These are phyloP conservation scores for Stenolophus ochropezus DNA, from an alignment of 2,888 invertebrate genomes.

Conservation along the genomic window DNA sequence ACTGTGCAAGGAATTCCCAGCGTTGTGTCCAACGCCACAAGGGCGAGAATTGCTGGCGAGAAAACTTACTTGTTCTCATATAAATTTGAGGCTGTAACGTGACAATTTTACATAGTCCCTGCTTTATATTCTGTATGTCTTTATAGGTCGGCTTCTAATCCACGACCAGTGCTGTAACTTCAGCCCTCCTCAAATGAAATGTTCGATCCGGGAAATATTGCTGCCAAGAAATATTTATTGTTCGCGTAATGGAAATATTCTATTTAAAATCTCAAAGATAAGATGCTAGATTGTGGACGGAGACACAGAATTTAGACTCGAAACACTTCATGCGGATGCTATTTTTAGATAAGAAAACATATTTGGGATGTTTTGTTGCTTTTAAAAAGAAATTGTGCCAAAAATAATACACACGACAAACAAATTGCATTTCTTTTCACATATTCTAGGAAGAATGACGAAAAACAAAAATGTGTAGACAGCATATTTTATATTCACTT, in stretches of 20 bases:
- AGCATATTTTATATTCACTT: no score
- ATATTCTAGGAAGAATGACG: no score
- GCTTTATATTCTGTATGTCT: slow-evolving; percentile 67
- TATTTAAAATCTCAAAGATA: not conserved
- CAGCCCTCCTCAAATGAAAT: slow-evolving; percentile 50
- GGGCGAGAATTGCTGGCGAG: not conserved
- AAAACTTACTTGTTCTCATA: slow-evolving; percentile 68
- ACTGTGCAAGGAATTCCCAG: not conserved
- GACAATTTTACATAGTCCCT: slow-evolving; percentile 71
- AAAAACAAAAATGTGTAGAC: no score
- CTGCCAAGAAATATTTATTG: not conserved
- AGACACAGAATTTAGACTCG: not conserved
- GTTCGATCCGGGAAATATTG: slow-evolving; percentile 37
- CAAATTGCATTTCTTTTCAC: no score
- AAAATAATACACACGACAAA: no score
- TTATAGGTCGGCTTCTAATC: slow-evolving; percentile 54
- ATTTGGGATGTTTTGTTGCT: not conserved
- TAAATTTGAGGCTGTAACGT: slow-evolving; percentile 71
- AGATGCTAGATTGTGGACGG: not conserved
- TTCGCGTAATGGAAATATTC: not conserved
- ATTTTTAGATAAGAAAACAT: not conserved
- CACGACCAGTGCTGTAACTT: slow-evolving; percentile 44
- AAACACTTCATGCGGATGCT: not conserved
- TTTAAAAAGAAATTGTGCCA: not conserved
- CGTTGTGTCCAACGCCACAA: not conserved